These are phyloP conservation scores for Lagopus muta DNA, from an alignment of 2,113 vertebrate species.

Conservation along the genomic window DNA sequence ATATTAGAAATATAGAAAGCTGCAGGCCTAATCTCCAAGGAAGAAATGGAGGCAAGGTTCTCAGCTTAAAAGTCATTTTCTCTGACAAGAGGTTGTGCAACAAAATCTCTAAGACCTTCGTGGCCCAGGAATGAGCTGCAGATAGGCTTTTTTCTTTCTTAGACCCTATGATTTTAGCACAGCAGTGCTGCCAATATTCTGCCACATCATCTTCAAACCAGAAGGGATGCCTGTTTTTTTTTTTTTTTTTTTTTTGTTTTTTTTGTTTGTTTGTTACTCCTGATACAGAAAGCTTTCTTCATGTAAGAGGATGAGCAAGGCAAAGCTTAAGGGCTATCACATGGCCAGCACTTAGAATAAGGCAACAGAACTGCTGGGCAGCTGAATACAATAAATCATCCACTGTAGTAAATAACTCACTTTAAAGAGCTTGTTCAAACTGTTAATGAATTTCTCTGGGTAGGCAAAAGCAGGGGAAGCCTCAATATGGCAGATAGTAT, in stretches of 20 bases:
- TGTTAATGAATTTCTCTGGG: neutral
- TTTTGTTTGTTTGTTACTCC: neutral
- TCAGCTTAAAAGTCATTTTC: neutral
- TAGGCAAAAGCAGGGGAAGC: slow-evolving; percentile 19
- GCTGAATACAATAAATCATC: neutral
- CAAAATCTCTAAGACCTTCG: neutral
- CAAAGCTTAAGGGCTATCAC: neutral
- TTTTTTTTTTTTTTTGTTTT: neutral
- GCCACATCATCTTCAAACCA: neutral
- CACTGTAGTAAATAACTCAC: neutral
- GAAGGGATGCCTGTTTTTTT: neutral
- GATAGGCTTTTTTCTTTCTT: neutral
- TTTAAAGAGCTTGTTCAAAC: neutral
- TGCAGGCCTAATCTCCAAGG: neutral
- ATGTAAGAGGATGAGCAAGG: neutral
- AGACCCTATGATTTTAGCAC: neutral
- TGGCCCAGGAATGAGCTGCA: neutral
- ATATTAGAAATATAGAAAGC: neutral
- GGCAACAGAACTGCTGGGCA: neutral
- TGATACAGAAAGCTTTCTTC: neutral
- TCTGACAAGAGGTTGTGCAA: neutral
- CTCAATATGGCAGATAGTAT: slow-evolving; percentile 69
- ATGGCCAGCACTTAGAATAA: neutral
- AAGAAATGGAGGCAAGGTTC: neutral
- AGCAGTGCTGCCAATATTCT: neutral